phyloP scores from a whole-genome alignment of 2,888 invertebrate genomes.

The Parasteatoda lunata region DNA sequence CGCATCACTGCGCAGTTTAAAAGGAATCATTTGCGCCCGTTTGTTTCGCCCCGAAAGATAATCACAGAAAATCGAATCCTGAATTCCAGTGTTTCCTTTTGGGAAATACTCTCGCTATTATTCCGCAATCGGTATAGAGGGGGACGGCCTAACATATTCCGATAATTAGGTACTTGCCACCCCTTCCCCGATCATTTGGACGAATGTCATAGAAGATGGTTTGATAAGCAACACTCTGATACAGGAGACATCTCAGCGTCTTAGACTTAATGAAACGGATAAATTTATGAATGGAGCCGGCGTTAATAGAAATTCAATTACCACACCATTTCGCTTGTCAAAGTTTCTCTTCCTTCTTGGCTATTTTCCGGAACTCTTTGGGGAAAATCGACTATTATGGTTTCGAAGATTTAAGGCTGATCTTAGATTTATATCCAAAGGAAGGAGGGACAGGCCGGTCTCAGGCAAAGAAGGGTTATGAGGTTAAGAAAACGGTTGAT shows the following conservation, averaged over 20 bases:
- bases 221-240: conserved; percentile 39
- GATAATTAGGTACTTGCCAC: not conserved
- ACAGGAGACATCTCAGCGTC: conserved; percentile 24
- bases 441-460: not conserved
- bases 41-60: conserved; percentile 1
- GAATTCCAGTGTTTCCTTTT: not conserved
- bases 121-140: not conserved
- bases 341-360: not conserved
- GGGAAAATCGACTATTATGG: not conserved
- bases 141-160: not conserved
- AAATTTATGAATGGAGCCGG: conserved; percentile 47
- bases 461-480: conserved; percentile 7
- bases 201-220: conserved; percentile 27
- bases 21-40: not conserved
- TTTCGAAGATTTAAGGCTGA: not conserved
- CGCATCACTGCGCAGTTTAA: not conserved
- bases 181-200: conserved; percentile 19
- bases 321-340: not conserved
- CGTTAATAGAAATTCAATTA: conserved; percentile 60
- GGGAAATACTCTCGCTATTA: not conserved
- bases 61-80: not conserved
- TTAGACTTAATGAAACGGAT: conserved; percentile 58
- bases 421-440: conserved; percentile 23
- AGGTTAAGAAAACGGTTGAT: conserved; percentile 10
- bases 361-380: no score